Evolutionary conservation across 30 jellyfish, hydroid and myxozoan species (phyloP).

Genomic region (Chrysaora quinquecirrha): DNA sequence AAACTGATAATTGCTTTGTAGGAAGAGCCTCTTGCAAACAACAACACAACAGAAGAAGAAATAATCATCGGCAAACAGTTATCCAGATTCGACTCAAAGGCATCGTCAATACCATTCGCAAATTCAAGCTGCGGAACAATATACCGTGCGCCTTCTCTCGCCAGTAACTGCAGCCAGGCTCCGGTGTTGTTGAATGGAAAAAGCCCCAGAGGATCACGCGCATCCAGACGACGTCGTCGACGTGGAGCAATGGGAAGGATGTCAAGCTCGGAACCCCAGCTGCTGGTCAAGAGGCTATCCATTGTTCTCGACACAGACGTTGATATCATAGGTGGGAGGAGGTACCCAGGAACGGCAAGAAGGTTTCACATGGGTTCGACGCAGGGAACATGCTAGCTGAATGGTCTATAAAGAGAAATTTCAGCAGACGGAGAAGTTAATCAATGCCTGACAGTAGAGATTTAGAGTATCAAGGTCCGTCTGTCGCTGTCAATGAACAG

Average conservation of each 20-base stretch:
- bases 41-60: constrained; percentile 59
- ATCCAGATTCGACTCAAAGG: constrained; percentile 72
- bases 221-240: constrained; percentile 56
- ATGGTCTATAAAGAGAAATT: too few species aligned
- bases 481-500: too few species aligned
- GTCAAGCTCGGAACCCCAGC: constrained; percentile 82
- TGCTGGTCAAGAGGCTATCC: constrained; percentile 60
- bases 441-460: too few species aligned
- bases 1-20: too few species aligned
- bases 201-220: constrained; percentile 54
- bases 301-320: constrained; percentile 77
- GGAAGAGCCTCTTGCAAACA: constrained; percentile 72
- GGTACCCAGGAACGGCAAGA: constrained; percentile 72
- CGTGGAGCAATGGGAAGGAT: constrained; percentile 70
- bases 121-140: constrained; percentile 80
- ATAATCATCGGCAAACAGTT: constrained; percentile 57
- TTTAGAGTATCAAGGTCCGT: too few species aligned
- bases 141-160: constrained; percentile 74
- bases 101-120: constrained; percentile 81
- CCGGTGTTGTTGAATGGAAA: constrained; percentile 34
- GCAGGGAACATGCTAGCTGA: constrained; percentile 59
- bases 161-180: constrained; percentile 61
- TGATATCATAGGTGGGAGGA: constrained; percentile 56
- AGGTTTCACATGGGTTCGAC: constrained; percentile 61
- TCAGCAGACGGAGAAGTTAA: too few species aligned